Evolutionary conservation across 2,888 invertebrate species (phyloP).

Genomic region (Cyaniris semiargus): DNA sequence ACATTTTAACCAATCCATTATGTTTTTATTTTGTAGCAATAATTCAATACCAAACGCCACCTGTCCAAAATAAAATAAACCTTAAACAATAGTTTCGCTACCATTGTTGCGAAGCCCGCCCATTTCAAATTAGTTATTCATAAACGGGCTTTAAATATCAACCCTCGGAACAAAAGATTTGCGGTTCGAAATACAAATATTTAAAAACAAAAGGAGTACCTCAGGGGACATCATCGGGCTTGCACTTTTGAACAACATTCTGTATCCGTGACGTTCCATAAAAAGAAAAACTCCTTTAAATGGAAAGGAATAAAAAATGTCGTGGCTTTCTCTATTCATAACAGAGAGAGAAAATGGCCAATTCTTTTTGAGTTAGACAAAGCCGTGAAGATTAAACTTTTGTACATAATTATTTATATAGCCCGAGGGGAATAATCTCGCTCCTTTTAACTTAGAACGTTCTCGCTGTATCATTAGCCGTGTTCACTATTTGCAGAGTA

Average conservation of each 20-base stretch:
- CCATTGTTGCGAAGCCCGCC: constrained; percentile 14
- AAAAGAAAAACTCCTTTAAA: constrained; percentile 28
- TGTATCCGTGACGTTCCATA: constrained; percentile 20
- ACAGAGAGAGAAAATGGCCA: constrained; percentile 34
- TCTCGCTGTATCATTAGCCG: constrained; percentile 41
- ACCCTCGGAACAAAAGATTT: background rate
- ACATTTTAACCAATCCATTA: background rate
- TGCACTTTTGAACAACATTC: constrained; percentile 23
- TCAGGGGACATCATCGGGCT: constrained; percentile 26
- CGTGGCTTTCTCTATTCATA: constrained; percentile 30
- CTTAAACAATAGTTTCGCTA: background rate
- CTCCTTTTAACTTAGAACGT: constrained; percentile 41
- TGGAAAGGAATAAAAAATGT: constrained; percentile 31
- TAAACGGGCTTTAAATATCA: constrained; percentile 4
- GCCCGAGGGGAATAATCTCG: constrained; percentile 39
- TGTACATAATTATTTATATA: constrained; percentile 44
- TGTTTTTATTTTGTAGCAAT: background rate
- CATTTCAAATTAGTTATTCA: constrained; percentile 20
- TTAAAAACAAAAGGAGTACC: constrained; percentile 25
- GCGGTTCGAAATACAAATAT: constrained; percentile 22
- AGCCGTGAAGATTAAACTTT: constrained; percentile 42
- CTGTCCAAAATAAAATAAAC: background rate
- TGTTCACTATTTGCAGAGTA: constrained; percentile 35
- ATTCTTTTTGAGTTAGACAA: constrained; percentile 42
- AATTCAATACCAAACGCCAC: background rate